These are phyloP conservation scores for Nomada ferruginata DNA, from an alignment of 2,888 invertebrate genomes.

Conservation along the genomic window DNA sequence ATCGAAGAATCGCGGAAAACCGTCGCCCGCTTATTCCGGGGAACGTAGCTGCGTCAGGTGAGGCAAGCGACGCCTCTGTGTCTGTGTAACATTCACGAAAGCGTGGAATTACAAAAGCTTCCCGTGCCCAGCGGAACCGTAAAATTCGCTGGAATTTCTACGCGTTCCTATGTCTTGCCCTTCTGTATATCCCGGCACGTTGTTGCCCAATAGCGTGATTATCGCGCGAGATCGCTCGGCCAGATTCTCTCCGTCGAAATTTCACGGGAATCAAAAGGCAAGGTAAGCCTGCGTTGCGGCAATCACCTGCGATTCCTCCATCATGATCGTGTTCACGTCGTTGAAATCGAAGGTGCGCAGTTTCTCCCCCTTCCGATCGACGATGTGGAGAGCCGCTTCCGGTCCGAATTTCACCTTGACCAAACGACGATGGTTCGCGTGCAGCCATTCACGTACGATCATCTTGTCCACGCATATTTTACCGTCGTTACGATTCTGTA, in stretches of 20 bases:
- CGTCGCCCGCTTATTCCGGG: neutral
- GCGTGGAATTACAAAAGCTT: slow-evolving; percentile 31
- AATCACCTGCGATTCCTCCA: slow-evolving; percentile 94
- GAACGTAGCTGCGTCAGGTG: neutral
- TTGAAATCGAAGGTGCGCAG: slow-evolving; percentile 92
- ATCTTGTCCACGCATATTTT: slow-evolving; percentile 94
- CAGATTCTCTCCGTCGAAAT: slow-evolving; percentile 24
- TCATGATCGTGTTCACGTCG: slow-evolving; percentile 91
- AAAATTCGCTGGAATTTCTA: slow-evolving; percentile 23
- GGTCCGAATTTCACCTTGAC: slow-evolving; percentile 96
- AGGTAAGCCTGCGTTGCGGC: slow-evolving; percentile 13
- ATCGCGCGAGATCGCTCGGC: slow-evolving; percentile 18
- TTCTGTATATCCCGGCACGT: neutral
- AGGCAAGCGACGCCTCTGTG: slow-evolving; percentile 1
- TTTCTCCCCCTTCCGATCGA: slow-evolving; percentile 96
- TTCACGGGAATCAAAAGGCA: slow-evolving; percentile 15
- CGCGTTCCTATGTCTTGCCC: neutral
- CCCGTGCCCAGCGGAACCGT: neutral
- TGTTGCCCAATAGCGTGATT: slow-evolving; percentile 7
- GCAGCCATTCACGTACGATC: slow-evolving; percentile 97
- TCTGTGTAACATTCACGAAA: slow-evolving; percentile 32
- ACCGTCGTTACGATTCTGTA: slow-evolving; percentile 85
- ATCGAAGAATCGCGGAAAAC: slow-evolving; percentile 16
- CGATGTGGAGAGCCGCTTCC: slow-evolving; percentile 93
- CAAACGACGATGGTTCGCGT: slow-evolving; percentile 94